These are phyloP conservation scores for Calosoma granatense DNA, from an alignment of 1,140 invertebrate genomes.

Conservation along the genomic window DNA sequence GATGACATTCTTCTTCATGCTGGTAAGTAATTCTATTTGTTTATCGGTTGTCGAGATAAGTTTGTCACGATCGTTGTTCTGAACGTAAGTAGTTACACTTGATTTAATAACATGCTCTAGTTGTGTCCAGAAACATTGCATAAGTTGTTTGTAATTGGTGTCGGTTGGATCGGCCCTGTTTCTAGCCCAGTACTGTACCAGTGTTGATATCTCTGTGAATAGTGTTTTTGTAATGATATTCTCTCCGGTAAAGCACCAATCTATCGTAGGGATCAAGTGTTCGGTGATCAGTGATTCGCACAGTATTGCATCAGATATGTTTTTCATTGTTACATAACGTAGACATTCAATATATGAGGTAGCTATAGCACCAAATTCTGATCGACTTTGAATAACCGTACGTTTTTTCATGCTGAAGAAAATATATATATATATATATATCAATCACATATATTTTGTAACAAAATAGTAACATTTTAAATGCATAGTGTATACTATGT, in stretches of 20 bases:
- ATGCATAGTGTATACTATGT: no score
- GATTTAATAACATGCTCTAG: constrained; percentile 35
- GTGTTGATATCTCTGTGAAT: constrained; percentile 38
- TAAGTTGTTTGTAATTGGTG: constrained; percentile 34
- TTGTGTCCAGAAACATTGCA: constrained; percentile 43
- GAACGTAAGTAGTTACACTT: constrained; percentile 22
- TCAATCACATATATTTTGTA: constrained; percentile 13
- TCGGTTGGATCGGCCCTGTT: constrained; percentile 30
- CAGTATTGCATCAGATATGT: constrained; percentile 32
- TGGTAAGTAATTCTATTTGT: constrained; percentile 29
- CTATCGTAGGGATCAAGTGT: constrained; percentile 39
- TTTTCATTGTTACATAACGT: constrained; percentile 45
- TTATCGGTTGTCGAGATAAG: constrained; percentile 21
- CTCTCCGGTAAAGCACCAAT: constrained; percentile 34
- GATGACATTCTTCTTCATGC: constrained; percentile 23
- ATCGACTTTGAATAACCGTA: constrained; percentile 40
- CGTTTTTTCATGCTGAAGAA: constrained; percentile 42
- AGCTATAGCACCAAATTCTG: constrained; percentile 49
- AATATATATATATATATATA: constrained; percentile 11
- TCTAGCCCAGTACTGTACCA: constrained; percentile 47
- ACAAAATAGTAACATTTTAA: no score
- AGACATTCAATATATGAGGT: constrained; percentile 60
- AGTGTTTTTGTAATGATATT: constrained; percentile 33
- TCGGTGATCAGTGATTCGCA: constrained; percentile 33
- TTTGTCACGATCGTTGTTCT: constrained; percentile 17